Base-by-base conservation (phyloP, 37 sponge, comb jelly and placozoan genomes). In the Cladorhizidae sp. region DNA sequence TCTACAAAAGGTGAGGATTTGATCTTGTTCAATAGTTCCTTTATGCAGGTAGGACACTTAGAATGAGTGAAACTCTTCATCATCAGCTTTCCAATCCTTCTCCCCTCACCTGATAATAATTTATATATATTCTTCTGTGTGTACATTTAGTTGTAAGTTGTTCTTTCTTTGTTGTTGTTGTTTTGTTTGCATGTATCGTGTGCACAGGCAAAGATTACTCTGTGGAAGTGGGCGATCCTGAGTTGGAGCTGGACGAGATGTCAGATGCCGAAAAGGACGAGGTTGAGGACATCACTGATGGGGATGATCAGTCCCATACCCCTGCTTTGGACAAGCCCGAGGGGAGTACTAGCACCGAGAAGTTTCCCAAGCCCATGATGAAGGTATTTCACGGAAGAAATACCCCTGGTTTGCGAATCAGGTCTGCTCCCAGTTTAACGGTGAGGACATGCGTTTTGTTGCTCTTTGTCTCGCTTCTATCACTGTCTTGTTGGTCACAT, bases 341-440 rank as follows among this genome's bases (percentile, higher is more conserved):
- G 45, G 82, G 73, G 45, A 3, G 12, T 54, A 25, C 31, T 22
- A 21, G 26, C 39, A 56, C 52, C 1, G 55, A 14, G 26, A 71
- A 77, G 45, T 54, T 54, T 12, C 51, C 67, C 69, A 80, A 72
- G 40, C 77, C 70, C 17, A 85, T 85, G 86, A 80, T 80, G 81
- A 87, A 87, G 63, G 22, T 23, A 1, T 85, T 90, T 31, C 55
- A 76, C 39, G 77, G 81, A 23, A 57, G 9, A 20, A 61, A 36
- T 20, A 83, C 76, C 32, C 41, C 61, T 28, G 93, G 93, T 31
- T 62, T 93, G 18, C 32, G 93, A 32, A 70, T 93, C 45, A 38
- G 93, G 56, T 58, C 83, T 58, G 86, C 31, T 38, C 93, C 93
- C 1, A 83, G 84, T 7, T 75, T 89, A 18, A 38, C 25, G 56